These are phyloP conservation scores for Eurosta solidaginis DNA, from an alignment of 1,140 invertebrate genomes.

Conservation along the genomic window DNA sequence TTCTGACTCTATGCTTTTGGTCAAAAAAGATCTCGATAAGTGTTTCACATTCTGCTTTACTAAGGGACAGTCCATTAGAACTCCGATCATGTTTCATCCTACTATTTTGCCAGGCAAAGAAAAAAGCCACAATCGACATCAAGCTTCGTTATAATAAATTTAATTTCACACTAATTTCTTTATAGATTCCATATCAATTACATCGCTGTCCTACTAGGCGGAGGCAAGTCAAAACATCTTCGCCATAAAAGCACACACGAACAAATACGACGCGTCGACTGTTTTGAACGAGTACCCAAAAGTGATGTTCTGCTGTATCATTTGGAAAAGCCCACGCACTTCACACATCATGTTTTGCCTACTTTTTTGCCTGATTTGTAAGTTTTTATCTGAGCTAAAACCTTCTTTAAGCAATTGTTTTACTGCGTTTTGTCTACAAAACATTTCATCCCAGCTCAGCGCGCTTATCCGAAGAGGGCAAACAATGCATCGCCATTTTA, in stretches of 20 bases:
- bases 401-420: neutral
- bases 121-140: too few relatives aligned
- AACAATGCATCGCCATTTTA: conserved; percentile 50
- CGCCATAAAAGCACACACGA: conserved; percentile 70
- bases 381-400: conserved; percentile 11
- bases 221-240: conserved; percentile 61
- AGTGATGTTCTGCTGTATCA: conserved; percentile 65
- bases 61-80: too few relatives aligned
- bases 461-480: neutral
- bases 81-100: too few relatives aligned
- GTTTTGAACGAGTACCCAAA: conserved; percentile 62
- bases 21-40: too few relatives aligned
- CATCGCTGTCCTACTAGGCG: conserved; percentile 70
- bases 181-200: conserved; percentile 66
- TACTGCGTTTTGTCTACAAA: conserved; percentile 26
- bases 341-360: conserved; percentile 69
- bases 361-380: conserved; percentile 58
- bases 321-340: conserved; percentile 63
- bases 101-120: too few relatives aligned
- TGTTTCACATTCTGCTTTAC: too few relatives aligned
- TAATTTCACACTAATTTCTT: neutral
- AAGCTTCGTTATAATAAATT: neutral
- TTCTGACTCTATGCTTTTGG: too few relatives aligned
- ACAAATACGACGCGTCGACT: conserved; percentile 66
- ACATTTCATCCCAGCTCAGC: neutral